Evolutionary conservation across 2,113 vertebrate genomes (phyloP).

Genomic region (Candoia aspera): DNA sequence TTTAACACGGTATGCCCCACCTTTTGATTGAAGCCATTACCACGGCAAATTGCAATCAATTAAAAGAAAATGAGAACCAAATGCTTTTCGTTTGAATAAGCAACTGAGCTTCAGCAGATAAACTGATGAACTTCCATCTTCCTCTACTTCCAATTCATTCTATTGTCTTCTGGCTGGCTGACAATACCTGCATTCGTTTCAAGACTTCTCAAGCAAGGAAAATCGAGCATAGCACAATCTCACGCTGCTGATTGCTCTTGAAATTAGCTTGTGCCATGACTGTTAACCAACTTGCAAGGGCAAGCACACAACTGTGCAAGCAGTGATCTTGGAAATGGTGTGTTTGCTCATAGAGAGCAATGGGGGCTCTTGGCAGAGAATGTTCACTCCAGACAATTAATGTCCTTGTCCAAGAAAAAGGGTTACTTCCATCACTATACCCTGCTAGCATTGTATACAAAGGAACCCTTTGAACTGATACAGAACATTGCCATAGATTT

Average conservation of each 20-base stretch:
- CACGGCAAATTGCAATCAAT: neutral
- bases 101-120: neutral
- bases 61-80: neutral
- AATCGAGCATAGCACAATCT: neutral
- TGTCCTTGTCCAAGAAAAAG: neutral
- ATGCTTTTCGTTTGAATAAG: neutral
- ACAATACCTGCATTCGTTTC: neutral
- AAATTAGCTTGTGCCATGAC: conserved; percentile 16
- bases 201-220: neutral
- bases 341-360: neutral
- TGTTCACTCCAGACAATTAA: neutral
- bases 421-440: neutral
- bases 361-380: neutral
- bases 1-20: neutral
- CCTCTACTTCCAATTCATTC: neutral
- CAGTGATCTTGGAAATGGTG: conserved; percentile 1
- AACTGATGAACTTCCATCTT: neutral
- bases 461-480: neutral
- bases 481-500: neutral
- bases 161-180: neutral
- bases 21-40: neutral
- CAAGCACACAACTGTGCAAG: neutral
- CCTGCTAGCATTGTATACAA: neutral
- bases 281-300: conserved; percentile 20
- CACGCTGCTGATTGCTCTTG: neutral